Conservation (phyloP, 2,888 invertebrate species). For the Eucera pruinosa region DNA sequence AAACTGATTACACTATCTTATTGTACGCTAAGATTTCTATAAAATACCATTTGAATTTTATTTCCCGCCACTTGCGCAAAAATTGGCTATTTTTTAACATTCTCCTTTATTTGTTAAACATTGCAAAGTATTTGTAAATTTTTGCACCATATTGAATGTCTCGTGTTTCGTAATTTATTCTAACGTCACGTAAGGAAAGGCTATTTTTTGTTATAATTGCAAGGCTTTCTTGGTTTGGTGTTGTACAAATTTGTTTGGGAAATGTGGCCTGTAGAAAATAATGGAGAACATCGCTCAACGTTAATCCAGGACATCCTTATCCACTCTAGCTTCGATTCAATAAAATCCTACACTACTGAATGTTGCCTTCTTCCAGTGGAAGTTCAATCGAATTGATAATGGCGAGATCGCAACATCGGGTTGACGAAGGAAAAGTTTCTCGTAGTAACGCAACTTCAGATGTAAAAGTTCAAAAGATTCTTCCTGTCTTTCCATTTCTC, state of each 20-base stretch:
- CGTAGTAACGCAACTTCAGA: not conserved
- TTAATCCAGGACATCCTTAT: not conserved
- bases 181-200: no score
- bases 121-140: no score
- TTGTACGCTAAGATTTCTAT: no score
- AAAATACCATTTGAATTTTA: no score
- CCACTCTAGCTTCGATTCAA: not conserved
- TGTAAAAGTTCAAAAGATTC: not conserved
- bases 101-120: no score
- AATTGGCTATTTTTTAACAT: no score
- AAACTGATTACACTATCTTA: no score
- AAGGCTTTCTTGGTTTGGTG: not conserved
- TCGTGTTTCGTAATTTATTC: no score
- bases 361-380: not conserved
- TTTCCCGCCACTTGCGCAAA: no score
- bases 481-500: not conserved
- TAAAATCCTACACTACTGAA: not conserved
- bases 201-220: no score
- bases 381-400: constrained; percentile 12
- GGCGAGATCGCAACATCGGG: not conserved
- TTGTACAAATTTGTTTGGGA: constrained; percentile 6
- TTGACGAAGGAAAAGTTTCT: not conserved
- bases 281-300: not conserved
- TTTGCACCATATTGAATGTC: no score
- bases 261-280: not conserved